These are phyloP conservation scores for Pectinophora gossypiella DNA, from an alignment of 1,140 invertebrate species.

Conservation along the genomic window DNA sequence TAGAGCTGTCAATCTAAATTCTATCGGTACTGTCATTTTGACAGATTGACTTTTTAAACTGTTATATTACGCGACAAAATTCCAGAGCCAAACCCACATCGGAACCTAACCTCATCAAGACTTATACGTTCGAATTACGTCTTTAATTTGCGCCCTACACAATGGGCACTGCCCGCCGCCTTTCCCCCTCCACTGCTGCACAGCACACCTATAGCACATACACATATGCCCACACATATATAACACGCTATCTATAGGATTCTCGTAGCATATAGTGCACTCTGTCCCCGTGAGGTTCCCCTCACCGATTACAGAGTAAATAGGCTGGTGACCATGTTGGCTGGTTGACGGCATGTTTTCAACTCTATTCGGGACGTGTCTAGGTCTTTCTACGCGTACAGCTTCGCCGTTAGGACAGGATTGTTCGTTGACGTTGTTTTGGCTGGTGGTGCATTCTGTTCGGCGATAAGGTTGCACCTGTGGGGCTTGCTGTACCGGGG, in stretches of 20 bases:
- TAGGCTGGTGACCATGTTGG: conserved; percentile 34
- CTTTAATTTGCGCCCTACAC: conserved; percentile 92
- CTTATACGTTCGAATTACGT: conserved; percentile 96
- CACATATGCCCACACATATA: conserved; percentile 99
- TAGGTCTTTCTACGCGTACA: not conserved
- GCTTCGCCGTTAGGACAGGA: not conserved
- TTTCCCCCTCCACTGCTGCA: conserved; percentile 92
- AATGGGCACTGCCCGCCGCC: conserved; percentile 95
- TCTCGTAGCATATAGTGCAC: conserved; percentile 96
- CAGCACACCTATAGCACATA: conserved; percentile 97
- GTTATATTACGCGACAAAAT: not conserved
- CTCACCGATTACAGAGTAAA: conserved; percentile 57
- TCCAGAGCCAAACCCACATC: not conserved
- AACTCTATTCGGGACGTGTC: not conserved
- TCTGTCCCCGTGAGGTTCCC: conserved; percentile 78
- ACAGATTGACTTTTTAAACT: too few relatives aligned
- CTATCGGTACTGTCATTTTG: not conserved
- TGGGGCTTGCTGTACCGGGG: conserved; percentile 18
- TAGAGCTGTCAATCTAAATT: not conserved
- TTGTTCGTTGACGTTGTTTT: conserved; percentile 56
- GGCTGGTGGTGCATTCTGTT: conserved; percentile 22
- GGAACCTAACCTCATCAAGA: conserved; percentile 77
- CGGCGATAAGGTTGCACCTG: conserved; percentile 19
- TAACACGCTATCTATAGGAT: conserved; percentile 93
- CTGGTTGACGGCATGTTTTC: conserved; percentile 49